These are phyloP conservation scores for Characodon lateralis DNA, from an alignment of 2,797 vertebrate species.

Conservation along the genomic window DNA sequence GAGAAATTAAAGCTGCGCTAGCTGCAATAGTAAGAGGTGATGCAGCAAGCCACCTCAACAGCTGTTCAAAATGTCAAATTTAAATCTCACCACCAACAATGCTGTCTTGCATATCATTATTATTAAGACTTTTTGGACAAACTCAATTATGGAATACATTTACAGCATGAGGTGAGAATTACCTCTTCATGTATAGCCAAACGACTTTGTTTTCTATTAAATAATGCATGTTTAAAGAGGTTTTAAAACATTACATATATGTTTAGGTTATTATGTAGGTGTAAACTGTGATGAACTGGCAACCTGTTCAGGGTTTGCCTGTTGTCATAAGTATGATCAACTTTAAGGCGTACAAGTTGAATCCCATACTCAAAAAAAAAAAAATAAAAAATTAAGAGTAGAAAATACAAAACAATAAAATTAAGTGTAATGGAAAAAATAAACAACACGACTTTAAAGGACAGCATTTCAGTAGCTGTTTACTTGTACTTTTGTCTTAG, in stretches of 20 bases:
- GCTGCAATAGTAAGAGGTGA: not conserved
- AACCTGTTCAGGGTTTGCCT: not conserved
- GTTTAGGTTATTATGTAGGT: not conserved
- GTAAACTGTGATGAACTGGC: not conserved
- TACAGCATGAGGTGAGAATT: not conserved
- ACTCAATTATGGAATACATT: not conserved
- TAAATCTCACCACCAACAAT: not conserved
- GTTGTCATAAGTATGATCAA: not conserved
- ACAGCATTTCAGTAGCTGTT: too few relatives aligned
- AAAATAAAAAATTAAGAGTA: not conserved
- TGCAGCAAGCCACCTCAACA: not conserved
- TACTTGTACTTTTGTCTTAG: too few relatives aligned
- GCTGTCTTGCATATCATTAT: not conserved
- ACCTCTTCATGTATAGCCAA: not conserved
- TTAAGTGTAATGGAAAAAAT: not conserved
- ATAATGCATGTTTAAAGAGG: not conserved
- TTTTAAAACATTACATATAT: not conserved
- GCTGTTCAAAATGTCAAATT: not conserved
- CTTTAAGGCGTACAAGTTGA: not conserved
- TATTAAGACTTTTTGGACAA: not conserved
- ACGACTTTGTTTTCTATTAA: not conserved
- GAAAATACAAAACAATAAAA: not conserved
- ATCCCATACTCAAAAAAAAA: not conserved
- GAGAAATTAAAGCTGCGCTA: constrained; percentile 7
- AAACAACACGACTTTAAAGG: not conserved